A percentile compares a stretch with the other conserved stretches of the same genome.
These are phyloP conservation scores for Synanthedon vespiformis DNA, from an alignment of 2,888 invertebrate genomes.

Conservation along the genomic window DNA sequence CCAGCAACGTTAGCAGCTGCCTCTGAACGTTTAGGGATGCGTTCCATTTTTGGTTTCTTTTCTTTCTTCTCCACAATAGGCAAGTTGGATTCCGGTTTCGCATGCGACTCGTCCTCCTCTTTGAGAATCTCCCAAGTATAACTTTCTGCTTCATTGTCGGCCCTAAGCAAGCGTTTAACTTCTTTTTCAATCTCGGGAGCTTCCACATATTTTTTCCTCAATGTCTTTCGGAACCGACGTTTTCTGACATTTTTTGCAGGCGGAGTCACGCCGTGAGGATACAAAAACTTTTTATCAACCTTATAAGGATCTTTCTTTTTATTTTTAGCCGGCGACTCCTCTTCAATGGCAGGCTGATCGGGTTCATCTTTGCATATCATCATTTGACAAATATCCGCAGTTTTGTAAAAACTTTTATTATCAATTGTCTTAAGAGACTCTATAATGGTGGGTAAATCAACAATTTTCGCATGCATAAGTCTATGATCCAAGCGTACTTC, in stretches of 20 bases:
- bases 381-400: constrained; percentile 94
- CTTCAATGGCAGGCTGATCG: constrained; percentile 79
- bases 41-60: constrained; percentile 39
- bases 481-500: constrained; percentile 91
- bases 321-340: constrained; percentile 81
- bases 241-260: constrained; percentile 96
- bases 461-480: constrained; percentile 86
- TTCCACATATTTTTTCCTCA: constrained; percentile 97
- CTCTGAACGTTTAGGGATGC: constrained; percentile 13
- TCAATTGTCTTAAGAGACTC: constrained; percentile 97
- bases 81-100: constrained; percentile 33
- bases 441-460: constrained; percentile 91
- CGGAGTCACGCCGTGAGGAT: constrained; percentile 96
- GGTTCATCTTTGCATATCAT: constrained; percentile 92
- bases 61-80: constrained; percentile 27
- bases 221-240: constrained; percentile 91
- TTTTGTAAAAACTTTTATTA: constrained; percentile 96
- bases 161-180: constrained; percentile 89
- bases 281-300: constrained; percentile 90
- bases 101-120: constrained; percentile 82
- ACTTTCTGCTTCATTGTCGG: constrained; percentile 92
- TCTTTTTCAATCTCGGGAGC: constrained; percentile 99
- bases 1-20: constrained; percentile 20
- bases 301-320: constrained; percentile 87
- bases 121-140: constrained; percentile 91